Evolutionary conservation across 2,113 vertebrate species (phyloP).

Genomic region (Cyanistes caeruleus): DNA sequence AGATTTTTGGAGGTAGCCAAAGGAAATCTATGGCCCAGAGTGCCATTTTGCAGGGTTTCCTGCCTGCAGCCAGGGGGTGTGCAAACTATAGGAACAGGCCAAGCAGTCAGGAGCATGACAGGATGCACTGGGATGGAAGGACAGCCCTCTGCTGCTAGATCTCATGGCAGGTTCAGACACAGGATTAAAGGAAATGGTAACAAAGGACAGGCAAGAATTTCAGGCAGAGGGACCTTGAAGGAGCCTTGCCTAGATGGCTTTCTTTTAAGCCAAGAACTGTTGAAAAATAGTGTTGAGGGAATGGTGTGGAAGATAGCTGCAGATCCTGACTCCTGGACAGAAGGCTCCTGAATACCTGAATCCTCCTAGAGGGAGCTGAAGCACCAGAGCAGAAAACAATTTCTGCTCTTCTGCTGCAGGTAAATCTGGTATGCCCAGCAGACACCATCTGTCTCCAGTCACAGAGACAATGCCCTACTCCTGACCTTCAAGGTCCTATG

Average conservation of each 20-base stretch:
- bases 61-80: neutral
- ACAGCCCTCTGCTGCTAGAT: neutral
- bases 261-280: neutral
- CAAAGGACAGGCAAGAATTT: neutral
- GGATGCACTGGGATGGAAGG: neutral
- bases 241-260: accelerated
- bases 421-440: neutral
- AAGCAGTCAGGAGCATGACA: neutral
- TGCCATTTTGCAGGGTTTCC: neutral
- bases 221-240: neutral
- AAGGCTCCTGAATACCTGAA: neutral
- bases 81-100: neutral
- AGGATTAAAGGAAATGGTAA: neutral
- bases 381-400: neutral
- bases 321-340: neutral
- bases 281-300: neutral
- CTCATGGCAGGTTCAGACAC: neutral
- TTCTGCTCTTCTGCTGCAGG: neutral
- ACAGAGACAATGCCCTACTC: neutral
- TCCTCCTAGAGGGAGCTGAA: neutral
- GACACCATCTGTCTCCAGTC: neutral
- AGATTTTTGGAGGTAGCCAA: neutral
- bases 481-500: neutral
- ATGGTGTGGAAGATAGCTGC: neutral
- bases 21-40: neutral